A percentile compares a stretch with the other conserved stretches of the same genome.
Evolutionary conservation across 2,888 invertebrate species (phyloP).

Genomic region (Parnassius smintheus): DNA sequence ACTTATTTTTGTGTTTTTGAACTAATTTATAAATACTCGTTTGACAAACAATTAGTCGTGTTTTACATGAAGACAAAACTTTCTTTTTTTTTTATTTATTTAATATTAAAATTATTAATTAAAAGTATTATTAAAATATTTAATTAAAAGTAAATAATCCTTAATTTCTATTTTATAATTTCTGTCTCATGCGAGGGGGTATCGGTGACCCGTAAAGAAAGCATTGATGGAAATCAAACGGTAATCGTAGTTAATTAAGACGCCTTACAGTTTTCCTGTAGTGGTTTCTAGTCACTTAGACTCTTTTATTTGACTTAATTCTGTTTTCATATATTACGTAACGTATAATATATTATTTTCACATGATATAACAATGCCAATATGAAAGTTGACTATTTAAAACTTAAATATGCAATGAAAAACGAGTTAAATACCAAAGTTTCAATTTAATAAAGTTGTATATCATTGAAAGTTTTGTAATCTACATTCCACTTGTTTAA

Average conservation of each 20-base stretch:
- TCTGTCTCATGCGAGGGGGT: constrained; percentile 8
- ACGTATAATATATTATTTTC: too few species aligned
- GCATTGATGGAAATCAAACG: constrained; percentile 26
- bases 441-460: too few species aligned
- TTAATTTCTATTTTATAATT: constrained; percentile 6
- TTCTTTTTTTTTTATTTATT: too few species aligned
- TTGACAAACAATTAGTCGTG: too few species aligned
- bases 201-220: constrained; percentile 24
- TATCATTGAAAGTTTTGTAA: too few species aligned
- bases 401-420: too few species aligned
- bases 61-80: constrained; percentile 35
- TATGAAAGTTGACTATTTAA: neutral
- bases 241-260: constrained; percentile 22
- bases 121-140: too few species aligned
- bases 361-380: neutral
- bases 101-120: too few species aligned
- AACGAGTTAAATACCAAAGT: too few species aligned
- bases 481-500: too few species aligned
- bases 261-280: constrained; percentile 17
- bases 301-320: constrained; percentile 6
- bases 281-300: constrained; percentile 11
- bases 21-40: too few species aligned
- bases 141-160: constrained; percentile 5
- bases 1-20: too few species aligned
- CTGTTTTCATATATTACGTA: neutral